Evolutionary conservation across 2,888 invertebrate genomes (phyloP).

Genomic region (Acleris laterana): DNA sequence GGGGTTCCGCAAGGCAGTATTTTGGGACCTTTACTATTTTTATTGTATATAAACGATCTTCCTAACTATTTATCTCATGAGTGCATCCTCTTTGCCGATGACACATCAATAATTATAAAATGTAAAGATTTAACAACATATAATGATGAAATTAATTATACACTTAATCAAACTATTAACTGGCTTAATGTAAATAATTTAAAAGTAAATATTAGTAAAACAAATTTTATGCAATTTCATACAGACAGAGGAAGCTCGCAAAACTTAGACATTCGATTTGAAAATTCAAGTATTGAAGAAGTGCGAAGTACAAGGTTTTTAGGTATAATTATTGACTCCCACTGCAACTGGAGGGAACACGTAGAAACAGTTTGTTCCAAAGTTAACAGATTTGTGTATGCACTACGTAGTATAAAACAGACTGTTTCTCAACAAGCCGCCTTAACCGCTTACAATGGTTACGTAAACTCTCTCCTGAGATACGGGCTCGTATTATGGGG

Average conservation of each 20-base stretch:
- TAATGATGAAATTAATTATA: too few species aligned
- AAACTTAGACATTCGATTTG: not conserved
- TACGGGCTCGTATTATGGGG: not conserved
- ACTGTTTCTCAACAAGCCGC: not conserved
- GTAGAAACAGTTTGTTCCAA: not conserved
- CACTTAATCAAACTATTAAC: too few species aligned
- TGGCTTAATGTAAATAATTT: not conserved
- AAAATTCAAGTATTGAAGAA: not conserved
- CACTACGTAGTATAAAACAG: not conserved
- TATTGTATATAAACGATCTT: too few species aligned
- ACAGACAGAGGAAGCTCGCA: not conserved
- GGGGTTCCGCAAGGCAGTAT: too few species aligned
- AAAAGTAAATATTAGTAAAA: too few species aligned
- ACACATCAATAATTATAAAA: too few species aligned
- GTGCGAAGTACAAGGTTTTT: not conserved
- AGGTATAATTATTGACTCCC: not conserved
- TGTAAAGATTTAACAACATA: too few species aligned
- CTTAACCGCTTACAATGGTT: not conserved
- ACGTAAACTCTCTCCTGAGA: not conserved
- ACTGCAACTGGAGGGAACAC: not conserved
- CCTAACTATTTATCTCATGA: too few species aligned
- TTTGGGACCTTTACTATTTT: too few species aligned
- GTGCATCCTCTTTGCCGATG: too few species aligned
- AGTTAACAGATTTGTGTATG: not conserved
- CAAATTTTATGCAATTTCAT: not conserved